A percentile compares a stretch with the other conserved stretches of the same genome.
These are phyloP conservation scores for Alouatta caraya DNA, from an alignment of 2,797 vertebrate species.

Conservation along the genomic window DNA sequence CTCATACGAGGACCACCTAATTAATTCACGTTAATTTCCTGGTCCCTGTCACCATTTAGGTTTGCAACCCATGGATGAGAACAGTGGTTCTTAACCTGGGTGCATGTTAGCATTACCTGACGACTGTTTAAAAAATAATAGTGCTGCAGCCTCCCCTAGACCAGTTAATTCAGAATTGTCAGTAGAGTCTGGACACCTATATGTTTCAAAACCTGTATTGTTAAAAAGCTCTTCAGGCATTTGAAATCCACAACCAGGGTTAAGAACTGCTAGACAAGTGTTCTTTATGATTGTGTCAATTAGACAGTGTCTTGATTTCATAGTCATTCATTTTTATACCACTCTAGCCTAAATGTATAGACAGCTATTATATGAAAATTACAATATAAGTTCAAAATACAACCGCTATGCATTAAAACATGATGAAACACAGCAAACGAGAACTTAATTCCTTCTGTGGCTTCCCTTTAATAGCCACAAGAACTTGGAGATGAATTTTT, in stretches of 20 bases:
- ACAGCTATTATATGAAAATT: background rate
- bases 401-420: background rate
- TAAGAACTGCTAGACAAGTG: background rate
- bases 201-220: background rate
- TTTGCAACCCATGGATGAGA: background rate
- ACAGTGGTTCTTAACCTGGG: background rate
- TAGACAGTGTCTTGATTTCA: background rate
- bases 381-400: background rate
- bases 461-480: background rate
- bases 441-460: background rate
- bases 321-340: background rate
- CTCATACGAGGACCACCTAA: background rate
- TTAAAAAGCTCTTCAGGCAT: background rate
- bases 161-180: background rate
- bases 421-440: background rate
- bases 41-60: background rate
- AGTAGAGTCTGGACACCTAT: background rate
- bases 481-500: constrained; percentile 23
- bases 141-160: background rate
- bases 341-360: background rate
- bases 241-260: background rate
- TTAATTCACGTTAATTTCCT: background rate
- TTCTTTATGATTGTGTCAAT: background rate
- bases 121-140: background rate
- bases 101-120: background rate